Base-by-base conservation (phyloP, 2,113 vertebrate species). In the Aphelocoma coerulescens region DNA sequence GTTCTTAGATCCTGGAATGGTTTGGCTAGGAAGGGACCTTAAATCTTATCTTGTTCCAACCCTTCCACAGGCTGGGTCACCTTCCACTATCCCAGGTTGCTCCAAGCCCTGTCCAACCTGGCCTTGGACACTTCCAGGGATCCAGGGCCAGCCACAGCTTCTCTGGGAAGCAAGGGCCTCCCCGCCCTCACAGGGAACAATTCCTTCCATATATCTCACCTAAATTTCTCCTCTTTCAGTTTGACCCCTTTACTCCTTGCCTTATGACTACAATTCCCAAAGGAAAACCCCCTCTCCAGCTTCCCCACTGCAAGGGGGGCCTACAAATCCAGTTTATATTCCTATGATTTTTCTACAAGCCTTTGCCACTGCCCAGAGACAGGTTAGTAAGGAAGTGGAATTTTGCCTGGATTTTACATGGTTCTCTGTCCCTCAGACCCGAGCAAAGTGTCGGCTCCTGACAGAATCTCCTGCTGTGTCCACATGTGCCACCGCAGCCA, bases 81-180 rank as follows among this genome's bases (percentile, higher is more conserved):
- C 1, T 81, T 13, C 13, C 18, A 17, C 44, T 30, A 4, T 1
- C 18, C 59, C 59, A 66, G 22, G 3, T 0, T 59, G 13, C 22
- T 52, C 44, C 43, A 58, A 80, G 14, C 32, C 21, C 41, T 0
- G 1, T n/a, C 35, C 54, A 58, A 0, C 17, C 32, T 58, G 51
- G 37, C 23, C 59, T 65, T 39, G 39, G 24, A 18, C 24, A 41
- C 10, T 75, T 9, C 28, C 69, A 89, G 16, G 23, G 28, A 67
- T 74, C 51, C 82, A 57, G 28, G 54, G 16, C 5, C 39, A 54
- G 16, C 13, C 46, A n/a, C 28, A 67, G 46, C 28, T 52, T n/a
- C 67, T 51, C 67, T 80, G 76, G 32, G 23, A 16, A 59, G 52
- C 46, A 4, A 61, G 24, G 14, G 46, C 24, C 54, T 75, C 23